These are phyloP conservation scores for Candidula unifasciata DNA, from an alignment of 2,888 invertebrate genomes.

Conservation along the genomic window DNA sequence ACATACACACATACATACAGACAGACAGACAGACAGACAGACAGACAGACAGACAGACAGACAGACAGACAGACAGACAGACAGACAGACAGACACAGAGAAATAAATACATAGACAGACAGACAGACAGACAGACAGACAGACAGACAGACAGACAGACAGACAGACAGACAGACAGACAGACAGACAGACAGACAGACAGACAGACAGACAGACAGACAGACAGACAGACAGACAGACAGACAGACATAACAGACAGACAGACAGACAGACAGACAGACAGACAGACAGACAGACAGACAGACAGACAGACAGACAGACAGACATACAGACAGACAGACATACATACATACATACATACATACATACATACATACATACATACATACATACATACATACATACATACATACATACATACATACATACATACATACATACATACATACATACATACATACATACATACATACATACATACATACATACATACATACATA, in stretches of 20 bases:
- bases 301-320: no score
- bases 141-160: not conserved
- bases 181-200: constrained; percentile 15
- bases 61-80: constrained; percentile 6
- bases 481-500: no score
- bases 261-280: not conserved
- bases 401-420: no score
- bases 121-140: constrained; percentile 31
- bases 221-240: constrained; percentile 14
- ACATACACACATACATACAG: no score
- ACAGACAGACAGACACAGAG: no score
- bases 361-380: no score
- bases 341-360: no score
- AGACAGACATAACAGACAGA: not conserved
- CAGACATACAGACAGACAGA: no score
- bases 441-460: no score
- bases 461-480: no score
- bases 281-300: not conserved
- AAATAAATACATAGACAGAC: constrained; percentile 6
- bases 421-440: no score
- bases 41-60: constrained; percentile 27
- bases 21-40: not conserved
- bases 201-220: constrained; percentile 31
- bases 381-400: no score
- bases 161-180: not conserved